A percentile compares a stretch with the other conserved stretches of the same genome.
Evolutionary conservation across 2,797 vertebrate species (phyloP).

Genomic region (Triplophysa yarkandensis): DNA sequence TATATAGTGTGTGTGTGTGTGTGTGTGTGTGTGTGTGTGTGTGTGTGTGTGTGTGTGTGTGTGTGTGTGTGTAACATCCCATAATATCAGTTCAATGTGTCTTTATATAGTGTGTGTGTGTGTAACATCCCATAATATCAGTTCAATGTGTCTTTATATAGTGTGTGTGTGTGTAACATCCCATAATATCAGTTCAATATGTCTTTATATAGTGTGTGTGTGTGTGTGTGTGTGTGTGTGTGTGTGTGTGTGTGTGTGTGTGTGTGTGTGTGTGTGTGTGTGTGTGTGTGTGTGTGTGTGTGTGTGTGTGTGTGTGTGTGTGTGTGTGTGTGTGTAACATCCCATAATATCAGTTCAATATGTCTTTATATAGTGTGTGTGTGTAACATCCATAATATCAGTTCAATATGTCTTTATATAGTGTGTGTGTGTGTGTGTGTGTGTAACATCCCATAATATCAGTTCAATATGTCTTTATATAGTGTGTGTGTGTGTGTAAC

Average conservation of each 20-base stretch:
- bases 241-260: background rate
- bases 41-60: too few relatives aligned
- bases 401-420: too few relatives aligned
- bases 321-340: background rate
- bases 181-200: background rate
- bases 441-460: background rate
- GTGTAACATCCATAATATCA: background rate
- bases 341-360: background rate
- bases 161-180: background rate
- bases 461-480: too few relatives aligned
- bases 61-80: background rate
- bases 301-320: too few relatives aligned
- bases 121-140: background rate
- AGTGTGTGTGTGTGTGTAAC: background rate
- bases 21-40: background rate
- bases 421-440: background rate
- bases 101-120: background rate
- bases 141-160: too few relatives aligned
- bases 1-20: background rate
- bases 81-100: background rate
- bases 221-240: background rate
- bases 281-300: background rate
- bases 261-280: background rate
- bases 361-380: background rate
- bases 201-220: background rate